Percentiles rank a stretch among this genome's conserved stretches.
These are phyloP conservation scores for Progne subis DNA, from an alignment of 2,113 vertebrate species.

Conservation along the genomic window DNA sequence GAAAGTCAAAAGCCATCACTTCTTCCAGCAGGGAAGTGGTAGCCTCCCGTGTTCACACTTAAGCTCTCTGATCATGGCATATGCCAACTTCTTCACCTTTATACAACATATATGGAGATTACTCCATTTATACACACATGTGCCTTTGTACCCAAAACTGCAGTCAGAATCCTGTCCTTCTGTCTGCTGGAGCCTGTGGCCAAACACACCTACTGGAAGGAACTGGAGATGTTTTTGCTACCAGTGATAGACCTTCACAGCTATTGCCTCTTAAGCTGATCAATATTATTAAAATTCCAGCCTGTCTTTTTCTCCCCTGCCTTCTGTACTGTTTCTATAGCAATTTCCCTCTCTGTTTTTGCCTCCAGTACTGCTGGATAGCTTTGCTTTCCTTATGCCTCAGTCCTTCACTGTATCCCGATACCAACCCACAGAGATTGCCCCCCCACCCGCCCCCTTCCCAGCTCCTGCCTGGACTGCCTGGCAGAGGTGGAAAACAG, in stretches of 20 bases:
- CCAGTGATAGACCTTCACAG: background rate
- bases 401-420: background rate
- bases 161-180: background rate
- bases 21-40: background rate
- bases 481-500: background rate
- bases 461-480: rapidly evolving
- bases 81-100: background rate
- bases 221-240: background rate
- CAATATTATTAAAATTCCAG: constrained; percentile 38
- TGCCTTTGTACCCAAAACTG: background rate
- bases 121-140: background rate
- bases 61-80: background rate
- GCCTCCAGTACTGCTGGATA: background rate
- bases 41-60: background rate
- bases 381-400: background rate
- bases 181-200: background rate
- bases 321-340: constrained; percentile 17
- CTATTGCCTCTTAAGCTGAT: constrained; percentile 8
- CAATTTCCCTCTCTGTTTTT: background rate
- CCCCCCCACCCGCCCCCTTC: background rate
- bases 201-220: background rate
- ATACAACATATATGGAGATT: background rate
- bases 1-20: background rate
- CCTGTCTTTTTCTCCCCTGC: background rate
- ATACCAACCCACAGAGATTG: background rate